phyloP scores from a whole-genome alignment of 2,113 vertebrate genomes.

The Glaucomys volans region DNA sequence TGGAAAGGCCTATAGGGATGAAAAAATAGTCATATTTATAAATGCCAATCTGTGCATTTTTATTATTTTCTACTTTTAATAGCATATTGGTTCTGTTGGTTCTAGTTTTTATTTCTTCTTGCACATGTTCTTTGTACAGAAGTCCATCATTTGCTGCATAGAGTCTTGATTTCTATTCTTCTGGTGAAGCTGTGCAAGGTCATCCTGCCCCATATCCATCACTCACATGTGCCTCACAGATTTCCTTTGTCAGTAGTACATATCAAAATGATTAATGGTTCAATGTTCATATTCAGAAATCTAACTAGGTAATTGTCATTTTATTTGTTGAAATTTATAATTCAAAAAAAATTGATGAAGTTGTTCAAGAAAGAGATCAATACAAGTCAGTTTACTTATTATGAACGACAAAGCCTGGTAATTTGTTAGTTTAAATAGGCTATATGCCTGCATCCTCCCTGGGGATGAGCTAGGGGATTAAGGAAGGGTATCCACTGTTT shows the following conservation, averaged over 20 bases:
- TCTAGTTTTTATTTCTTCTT: slow-evolving; percentile 35
- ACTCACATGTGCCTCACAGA: slow-evolving; percentile 27
- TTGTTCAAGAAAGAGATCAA: slow-evolving; percentile 56
- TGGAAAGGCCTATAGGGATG: background rate
- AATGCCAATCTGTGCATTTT: background rate
- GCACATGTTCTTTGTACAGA: background rate
- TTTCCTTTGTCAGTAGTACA: slow-evolving; percentile 42
- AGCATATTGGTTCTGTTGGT: background rate
- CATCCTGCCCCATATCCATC: slow-evolving; percentile 42
- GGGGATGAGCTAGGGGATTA: background rate
- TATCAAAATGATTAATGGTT: slow-evolving; percentile 65
- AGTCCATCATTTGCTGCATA: background rate
- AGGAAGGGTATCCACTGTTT: background rate
- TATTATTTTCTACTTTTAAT: slow-evolving; percentile 6
- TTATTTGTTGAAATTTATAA: slow-evolving; percentile 58
- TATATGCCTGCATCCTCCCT: background rate
- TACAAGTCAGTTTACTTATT: slow-evolving; percentile 52
- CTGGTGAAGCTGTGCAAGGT: slow-evolving; percentile 31
- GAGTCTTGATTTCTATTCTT: slow-evolving; percentile 56
- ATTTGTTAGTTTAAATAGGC: background rate
- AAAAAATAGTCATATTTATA: background rate
- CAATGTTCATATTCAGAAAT: slow-evolving; percentile 29
- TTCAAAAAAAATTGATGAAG: slow-evolving; percentile 63
- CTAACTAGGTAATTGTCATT: slow-evolving; percentile 57
- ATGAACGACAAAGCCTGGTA: slow-evolving; percentile 37